Evolutionary conservation across 2,797 vertebrate species (phyloP).

Genomic region (Toxotes lorentzi): DNA sequence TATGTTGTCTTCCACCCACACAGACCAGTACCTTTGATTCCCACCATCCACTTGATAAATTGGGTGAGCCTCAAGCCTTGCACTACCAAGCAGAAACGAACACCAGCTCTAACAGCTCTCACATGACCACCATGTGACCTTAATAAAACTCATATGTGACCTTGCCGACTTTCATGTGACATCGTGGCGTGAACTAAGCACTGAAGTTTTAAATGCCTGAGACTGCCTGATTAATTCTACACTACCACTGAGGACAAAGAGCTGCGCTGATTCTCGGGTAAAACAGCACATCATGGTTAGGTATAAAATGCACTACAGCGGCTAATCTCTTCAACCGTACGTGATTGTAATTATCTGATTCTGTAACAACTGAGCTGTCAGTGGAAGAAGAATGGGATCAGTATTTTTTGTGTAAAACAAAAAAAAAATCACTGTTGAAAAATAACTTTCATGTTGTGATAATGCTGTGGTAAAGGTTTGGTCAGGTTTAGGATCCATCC

Average conservation of each 20-base stretch:
- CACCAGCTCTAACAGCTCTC: neutral
- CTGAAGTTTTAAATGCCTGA: neutral
- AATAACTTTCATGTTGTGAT: no score
- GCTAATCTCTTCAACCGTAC: constrained; percentile 7
- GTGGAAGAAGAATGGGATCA: constrained; percentile 7
- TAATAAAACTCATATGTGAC: neutral
- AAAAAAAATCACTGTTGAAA: neutral
- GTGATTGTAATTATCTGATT: constrained; percentile 20
- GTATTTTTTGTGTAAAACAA: constrained; percentile 10
- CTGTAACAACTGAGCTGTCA: constrained; percentile 17
- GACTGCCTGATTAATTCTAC: neutral
- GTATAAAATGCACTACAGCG: constrained; percentile 8
- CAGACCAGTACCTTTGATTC: constrained; percentile 14
- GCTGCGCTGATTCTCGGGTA: constrained; percentile 7
- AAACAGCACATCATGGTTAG: constrained; percentile 12
- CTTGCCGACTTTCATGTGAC: constrained; percentile 3
- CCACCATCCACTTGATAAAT: constrained; percentile 38
- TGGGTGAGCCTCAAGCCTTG: constrained; percentile 13
- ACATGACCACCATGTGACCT: neutral
- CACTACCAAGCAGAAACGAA: constrained; percentile 25
- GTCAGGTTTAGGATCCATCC: neutral
- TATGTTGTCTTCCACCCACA: neutral
- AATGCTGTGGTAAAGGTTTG: no score
- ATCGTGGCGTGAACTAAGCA: neutral
- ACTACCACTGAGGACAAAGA: neutral